These are phyloP conservation scores for Terrapene triunguis DNA, from an alignment of 2,113 vertebrate species.

Conservation along the genomic window DNA sequence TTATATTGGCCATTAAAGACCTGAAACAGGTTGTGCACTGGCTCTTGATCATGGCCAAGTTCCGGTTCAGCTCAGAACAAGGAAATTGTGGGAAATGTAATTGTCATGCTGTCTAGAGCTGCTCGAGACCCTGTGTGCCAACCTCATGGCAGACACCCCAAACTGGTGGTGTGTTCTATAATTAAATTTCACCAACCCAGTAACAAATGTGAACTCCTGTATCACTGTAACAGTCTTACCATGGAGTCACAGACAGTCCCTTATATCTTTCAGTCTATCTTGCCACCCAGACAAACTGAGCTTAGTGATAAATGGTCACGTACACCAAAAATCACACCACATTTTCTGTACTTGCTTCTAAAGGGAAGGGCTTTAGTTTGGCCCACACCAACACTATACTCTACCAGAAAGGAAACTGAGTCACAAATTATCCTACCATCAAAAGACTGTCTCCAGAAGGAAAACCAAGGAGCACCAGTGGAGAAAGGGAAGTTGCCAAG, in stretches of 20 bases:
- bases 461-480: neutral
- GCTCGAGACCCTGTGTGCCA: too few relatives aligned
- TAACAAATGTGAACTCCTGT: too few relatives aligned
- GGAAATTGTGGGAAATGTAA: neutral
- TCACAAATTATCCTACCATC: neutral
- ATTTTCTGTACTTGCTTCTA: neutral
- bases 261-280: too few relatives aligned
- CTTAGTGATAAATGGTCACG: too few relatives aligned
- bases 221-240: too few relatives aligned
- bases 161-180: too few relatives aligned
- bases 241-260: too few relatives aligned
- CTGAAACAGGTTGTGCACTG: neutral
- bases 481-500: neutral
- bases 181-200: too few relatives aligned
- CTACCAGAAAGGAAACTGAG: neutral
- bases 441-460: neutral
- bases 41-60: neutral
- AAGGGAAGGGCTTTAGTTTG: neutral
- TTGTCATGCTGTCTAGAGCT: too few relatives aligned
- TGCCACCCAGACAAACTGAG: too few relatives aligned
- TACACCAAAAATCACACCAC: too few relatives aligned
- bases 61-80: neutral
- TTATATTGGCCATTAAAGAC: neutral
- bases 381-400: neutral
- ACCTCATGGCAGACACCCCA: too few relatives aligned